Conservation (phyloP, 2,888 invertebrate species). For the Tenthredo distinguenda region DNA sequence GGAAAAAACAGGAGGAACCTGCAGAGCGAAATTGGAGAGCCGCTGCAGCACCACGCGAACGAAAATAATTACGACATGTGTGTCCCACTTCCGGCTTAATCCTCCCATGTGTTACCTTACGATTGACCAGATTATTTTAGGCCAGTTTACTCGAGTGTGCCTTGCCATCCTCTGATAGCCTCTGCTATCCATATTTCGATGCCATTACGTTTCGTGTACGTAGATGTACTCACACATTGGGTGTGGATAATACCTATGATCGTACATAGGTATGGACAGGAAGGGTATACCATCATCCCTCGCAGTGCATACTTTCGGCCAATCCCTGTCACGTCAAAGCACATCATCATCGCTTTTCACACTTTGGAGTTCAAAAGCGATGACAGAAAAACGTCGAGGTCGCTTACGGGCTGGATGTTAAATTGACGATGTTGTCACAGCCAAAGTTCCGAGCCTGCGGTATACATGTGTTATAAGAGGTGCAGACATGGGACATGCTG, state of each 20-base stretch:
- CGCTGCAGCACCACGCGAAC: conserved; percentile 40
- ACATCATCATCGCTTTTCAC: not conserved
- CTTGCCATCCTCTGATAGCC: not conserved
- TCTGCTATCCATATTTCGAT: not conserved
- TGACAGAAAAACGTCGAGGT: conserved; percentile 23
- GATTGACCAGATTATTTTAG: conserved; percentile 25
- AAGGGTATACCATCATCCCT: not conserved
- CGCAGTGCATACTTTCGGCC: not conserved
- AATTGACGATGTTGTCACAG: not conserved
- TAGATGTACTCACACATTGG: not conserved
- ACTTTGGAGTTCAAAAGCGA: conserved; percentile 8
- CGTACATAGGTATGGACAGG: too few species aligned
- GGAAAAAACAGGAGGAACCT: not conserved
- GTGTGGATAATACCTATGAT: not conserved
- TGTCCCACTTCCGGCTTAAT: conserved; percentile 61
- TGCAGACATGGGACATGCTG: not conserved
- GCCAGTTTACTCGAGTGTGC: not conserved
- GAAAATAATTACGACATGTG: conserved; percentile 65
- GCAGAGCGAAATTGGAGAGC: conserved; percentile 44
- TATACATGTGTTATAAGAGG: not conserved
- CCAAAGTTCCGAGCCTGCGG: not conserved
- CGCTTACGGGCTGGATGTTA: conserved; percentile 3
- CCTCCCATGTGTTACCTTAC: conserved; percentile 57
- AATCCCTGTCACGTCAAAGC: not conserved
- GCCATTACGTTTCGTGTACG: not conserved